A percentile compares a stretch with the other conserved stretches of the same genome.
Evolutionary conservation across 2,797 vertebrate genomes (phyloP).

Genomic region (Chloroceryle inda): DNA sequence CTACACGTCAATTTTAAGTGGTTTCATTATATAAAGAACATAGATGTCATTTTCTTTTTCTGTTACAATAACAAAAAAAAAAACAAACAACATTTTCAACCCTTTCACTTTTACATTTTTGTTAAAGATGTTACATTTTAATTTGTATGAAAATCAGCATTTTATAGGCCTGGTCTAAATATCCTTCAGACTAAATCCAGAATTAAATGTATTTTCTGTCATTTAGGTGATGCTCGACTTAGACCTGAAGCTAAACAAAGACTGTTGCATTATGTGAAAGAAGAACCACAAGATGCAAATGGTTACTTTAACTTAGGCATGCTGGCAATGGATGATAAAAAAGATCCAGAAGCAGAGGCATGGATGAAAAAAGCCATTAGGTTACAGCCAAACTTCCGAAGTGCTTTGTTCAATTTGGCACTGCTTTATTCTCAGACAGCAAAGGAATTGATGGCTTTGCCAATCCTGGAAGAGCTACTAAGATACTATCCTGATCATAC

Average conservation of each 20-base stretch:
- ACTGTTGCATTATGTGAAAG: constrained; percentile 92
- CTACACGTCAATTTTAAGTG: neutral
- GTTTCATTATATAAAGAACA: neutral
- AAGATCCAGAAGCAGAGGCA: constrained; percentile 89
- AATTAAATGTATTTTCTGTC: neutral
- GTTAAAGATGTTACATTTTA: neutral
- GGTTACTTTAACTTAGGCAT: constrained; percentile 99
- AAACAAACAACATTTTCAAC: neutral
- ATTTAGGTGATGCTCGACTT: constrained; percentile 89
- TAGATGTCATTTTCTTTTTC: neutral
- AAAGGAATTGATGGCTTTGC: constrained; percentile 91
- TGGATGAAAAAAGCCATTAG: constrained; percentile 97
- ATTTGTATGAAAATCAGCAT: neutral
- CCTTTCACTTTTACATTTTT: neutral
- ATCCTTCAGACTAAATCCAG: neutral
- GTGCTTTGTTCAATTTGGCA: constrained; percentile 96
- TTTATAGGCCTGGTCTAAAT: neutral
- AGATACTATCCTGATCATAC: constrained; percentile 93
- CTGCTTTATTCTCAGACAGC: constrained; percentile 93
- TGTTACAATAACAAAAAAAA: neutral
- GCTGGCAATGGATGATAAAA: constrained; percentile 96
- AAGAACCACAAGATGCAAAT: constrained; percentile 94
- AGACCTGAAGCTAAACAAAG: constrained; percentile 95
- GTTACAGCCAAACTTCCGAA: constrained; percentile 92
- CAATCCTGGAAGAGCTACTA: constrained; percentile 91